Conservation (phyloP, 2,797 vertebrate genomes). For the Platyrinchus mystaceus region DNA sequence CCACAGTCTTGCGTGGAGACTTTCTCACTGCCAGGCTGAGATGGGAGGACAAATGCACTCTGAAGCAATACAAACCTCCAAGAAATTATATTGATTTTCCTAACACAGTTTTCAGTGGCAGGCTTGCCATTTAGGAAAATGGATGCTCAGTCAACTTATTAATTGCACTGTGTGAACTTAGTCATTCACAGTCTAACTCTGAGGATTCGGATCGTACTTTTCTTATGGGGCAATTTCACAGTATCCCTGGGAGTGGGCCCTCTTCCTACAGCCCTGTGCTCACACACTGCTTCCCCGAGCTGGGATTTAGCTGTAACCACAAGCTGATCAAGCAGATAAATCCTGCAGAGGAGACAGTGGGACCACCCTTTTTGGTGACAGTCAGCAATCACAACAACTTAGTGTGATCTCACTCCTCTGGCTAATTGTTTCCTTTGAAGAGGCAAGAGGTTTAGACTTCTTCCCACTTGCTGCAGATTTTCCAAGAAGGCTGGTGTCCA, state of each 20-base stretch:
- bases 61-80: neutral
- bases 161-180: neutral
- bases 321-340: neutral
- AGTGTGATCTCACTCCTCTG: neutral
- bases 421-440: neutral
- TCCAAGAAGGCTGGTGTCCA: neutral
- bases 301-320: neutral
- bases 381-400: neutral
- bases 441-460: neutral
- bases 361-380: neutral
- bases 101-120: neutral
- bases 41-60: neutral
- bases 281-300: neutral
- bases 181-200: neutral
- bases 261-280: neutral
- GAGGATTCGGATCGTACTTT: neutral
- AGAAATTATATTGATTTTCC: neutral
- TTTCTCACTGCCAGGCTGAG: neutral
- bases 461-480: neutral
- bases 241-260: neutral
- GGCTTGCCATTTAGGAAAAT: neutral
- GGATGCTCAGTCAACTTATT: neutral
- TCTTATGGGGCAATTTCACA: neutral
- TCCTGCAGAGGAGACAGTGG: neutral
- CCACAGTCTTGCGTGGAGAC: neutral